Evolutionary conservation across 2,797 vertebrate genomes (phyloP).

Genomic region (Gobionotothen gibberifrons): DNA sequence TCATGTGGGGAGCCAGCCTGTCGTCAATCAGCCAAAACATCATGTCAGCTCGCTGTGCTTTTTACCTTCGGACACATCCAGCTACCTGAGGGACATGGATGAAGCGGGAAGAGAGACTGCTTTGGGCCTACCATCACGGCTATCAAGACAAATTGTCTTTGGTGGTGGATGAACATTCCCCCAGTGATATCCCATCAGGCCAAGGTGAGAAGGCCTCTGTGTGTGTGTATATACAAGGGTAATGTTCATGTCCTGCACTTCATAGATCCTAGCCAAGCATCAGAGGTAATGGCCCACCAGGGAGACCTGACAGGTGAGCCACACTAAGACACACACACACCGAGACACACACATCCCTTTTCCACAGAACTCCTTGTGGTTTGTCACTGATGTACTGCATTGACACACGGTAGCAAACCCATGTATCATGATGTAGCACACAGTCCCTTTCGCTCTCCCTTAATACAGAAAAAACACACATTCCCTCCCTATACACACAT

Average conservation of each 20-base stretch:
- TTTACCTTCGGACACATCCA: slow-evolving; percentile 51
- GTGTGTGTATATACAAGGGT: slow-evolving; percentile 30
- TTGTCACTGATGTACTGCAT: slow-evolving; percentile 38
- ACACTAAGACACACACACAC: slow-evolving; percentile 34
- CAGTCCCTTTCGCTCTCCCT: background rate
- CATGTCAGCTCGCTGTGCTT: slow-evolving; percentile 46
- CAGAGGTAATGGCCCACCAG: slow-evolving; percentile 66
- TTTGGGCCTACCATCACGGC: slow-evolving; percentile 28
- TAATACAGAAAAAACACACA: slow-evolving; percentile 12
- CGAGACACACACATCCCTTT: slow-evolving; percentile 26
- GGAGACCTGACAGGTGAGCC: slow-evolving; percentile 67
- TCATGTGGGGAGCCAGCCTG: slow-evolving; percentile 28
- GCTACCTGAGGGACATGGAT: slow-evolving; percentile 49
- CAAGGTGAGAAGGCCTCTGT: slow-evolving; percentile 53
- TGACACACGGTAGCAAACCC: slow-evolving; percentile 36
- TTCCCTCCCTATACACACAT: background rate
- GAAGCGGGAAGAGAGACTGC: slow-evolving; percentile 35
- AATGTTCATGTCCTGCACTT: slow-evolving; percentile 57
- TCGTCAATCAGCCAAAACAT: slow-evolving; percentile 61
- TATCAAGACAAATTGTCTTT: slow-evolving; percentile 71
- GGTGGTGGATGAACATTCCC: slow-evolving; percentile 55
- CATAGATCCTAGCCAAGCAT: slow-evolving; percentile 59
- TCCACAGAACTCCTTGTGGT: slow-evolving; percentile 24
- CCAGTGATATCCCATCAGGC: slow-evolving; percentile 62
- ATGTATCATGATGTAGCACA: slow-evolving; percentile 16